Evolutionary conservation across 37 sponge, comb jelly and placozoan species (phyloP).

Genomic region (Beroe forskalii): DNA sequence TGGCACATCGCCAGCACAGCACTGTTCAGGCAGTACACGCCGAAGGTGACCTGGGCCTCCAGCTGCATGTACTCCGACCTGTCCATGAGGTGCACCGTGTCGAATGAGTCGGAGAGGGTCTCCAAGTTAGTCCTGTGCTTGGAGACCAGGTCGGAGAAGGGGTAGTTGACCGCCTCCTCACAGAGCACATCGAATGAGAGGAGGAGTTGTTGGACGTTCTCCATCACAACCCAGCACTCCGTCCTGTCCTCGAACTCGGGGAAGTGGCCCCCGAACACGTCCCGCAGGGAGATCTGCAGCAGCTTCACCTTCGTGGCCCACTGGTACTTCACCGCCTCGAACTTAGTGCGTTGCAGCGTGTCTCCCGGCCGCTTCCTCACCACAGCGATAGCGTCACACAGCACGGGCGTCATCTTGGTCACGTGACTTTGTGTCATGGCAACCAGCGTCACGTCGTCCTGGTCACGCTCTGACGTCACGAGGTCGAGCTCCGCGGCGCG

Average conservation of each 20-base stretch:
- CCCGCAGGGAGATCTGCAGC: neutral
- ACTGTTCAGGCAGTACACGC: constrained; percentile 13
- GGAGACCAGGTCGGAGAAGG: neutral
- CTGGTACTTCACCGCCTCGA: constrained; percentile 49
- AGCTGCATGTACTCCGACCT: constrained; percentile 5
- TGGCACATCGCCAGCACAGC: neutral
- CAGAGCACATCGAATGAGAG: neutral
- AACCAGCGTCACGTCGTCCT: constrained; percentile 27
- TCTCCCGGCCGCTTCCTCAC: neutral
- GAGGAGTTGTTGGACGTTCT: neutral
- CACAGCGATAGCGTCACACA: constrained; percentile 21
- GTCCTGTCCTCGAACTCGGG: neutral
- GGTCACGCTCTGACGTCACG: constrained; percentile 6
- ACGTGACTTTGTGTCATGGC: constrained; percentile 25
- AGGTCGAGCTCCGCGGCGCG: neutral
- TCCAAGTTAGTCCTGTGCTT: neutral
- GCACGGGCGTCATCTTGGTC: neutral
- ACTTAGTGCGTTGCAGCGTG: constrained; percentile 31
- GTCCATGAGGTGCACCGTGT: neutral
- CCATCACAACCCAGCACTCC: neutral
- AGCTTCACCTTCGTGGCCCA: constrained; percentile 50
- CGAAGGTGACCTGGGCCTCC: neutral
- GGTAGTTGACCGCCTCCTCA: neutral
- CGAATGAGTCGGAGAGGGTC: neutral
- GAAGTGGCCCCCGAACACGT: constrained; percentile 3